phyloP scores from a whole-genome alignment of 2,888 invertebrate genomes.

The Mesorhabditis spiculigera region DNA sequence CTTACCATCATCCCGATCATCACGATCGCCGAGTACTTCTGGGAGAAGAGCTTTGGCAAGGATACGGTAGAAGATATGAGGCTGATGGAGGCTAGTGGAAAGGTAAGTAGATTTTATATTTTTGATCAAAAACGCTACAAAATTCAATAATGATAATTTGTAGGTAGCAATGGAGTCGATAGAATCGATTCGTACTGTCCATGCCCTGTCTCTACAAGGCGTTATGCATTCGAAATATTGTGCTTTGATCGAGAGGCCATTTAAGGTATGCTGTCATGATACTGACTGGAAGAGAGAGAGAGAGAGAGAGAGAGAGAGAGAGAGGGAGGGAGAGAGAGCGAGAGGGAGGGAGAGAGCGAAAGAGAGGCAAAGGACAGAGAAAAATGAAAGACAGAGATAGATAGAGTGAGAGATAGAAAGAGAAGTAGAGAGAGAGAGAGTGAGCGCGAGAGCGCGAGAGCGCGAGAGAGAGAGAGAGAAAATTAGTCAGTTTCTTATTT shows the following conservation, averaged over 20 bases:
- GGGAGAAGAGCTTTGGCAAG: constrained; percentile 19
- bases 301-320: no score
- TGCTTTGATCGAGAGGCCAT: not conserved
- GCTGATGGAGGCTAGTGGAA: not conserved
- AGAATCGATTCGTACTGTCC: not conserved
- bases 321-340: no score
- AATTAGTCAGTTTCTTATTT: constrained; percentile 59
- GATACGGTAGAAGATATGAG: not conserved
- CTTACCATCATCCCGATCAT: not conserved
- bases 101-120: not conserved
- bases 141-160: not conserved
- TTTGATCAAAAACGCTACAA: not conserved
- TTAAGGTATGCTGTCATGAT: not conserved
- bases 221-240: not conserved
- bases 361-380: no score
- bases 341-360: no score
- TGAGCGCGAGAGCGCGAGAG: no score
- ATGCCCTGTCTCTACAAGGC: not conserved
- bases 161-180: constrained; percentile 6
- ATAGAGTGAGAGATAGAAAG: no score
- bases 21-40: constrained; percentile 54
- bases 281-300: no score
- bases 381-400: no score
- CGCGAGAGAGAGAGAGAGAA: no score
- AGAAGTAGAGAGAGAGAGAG: no score